These are phyloP conservation scores for Escarpia spicata DNA, from an alignment of 2,888 invertebrate species.

Conservation along the genomic window DNA sequence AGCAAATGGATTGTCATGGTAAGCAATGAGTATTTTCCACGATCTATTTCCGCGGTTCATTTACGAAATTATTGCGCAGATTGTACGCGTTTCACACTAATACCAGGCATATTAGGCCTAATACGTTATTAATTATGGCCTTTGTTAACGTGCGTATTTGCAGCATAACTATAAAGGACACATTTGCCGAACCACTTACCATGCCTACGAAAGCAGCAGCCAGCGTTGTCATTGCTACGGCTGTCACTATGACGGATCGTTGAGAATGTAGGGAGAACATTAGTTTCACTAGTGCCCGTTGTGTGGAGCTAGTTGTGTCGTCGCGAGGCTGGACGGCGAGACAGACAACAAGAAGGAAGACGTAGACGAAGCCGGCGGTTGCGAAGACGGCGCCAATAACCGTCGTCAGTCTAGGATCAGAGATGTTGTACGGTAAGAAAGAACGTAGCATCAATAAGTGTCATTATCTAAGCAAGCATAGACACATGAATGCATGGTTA, in stretches of 20 bases:
- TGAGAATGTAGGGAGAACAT: background rate
- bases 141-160: background rate
- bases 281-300: background rate
- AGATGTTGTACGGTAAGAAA: background rate
- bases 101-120: too few relatives aligned
- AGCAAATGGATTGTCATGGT: too few relatives aligned
- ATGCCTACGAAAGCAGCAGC: background rate
- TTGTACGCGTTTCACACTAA: too few relatives aligned
- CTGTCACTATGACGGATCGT: background rate
- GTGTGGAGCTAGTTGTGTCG: background rate
- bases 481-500: too few relatives aligned
- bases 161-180: background rate
- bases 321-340: background rate
- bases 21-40: too few relatives aligned
- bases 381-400: conserved; percentile 10
- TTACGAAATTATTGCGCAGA: too few relatives aligned
- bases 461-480: background rate
- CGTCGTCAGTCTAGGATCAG: background rate
- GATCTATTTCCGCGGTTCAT: too few relatives aligned
- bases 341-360: background rate
- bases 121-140: background rate
- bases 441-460: background rate
- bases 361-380: background rate
- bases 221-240: background rate
- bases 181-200: background rate